Percentiles rank a stretch among this genome's conserved stretches.
phyloP scores from a whole-genome alignment of 1,140 invertebrate species.

The Xylocopa sonorina region DNA sequence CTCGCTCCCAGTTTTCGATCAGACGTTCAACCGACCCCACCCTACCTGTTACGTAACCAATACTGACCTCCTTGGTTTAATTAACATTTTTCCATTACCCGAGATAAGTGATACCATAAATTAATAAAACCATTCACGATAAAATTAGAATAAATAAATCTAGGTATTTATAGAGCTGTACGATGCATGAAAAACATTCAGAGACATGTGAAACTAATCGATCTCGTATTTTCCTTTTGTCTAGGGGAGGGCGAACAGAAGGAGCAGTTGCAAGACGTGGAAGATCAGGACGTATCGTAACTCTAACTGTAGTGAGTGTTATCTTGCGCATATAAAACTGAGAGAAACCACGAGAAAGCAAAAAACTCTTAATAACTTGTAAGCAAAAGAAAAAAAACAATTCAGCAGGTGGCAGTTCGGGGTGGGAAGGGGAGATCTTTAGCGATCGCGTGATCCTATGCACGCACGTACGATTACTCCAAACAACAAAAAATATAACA shows the following conservation, averaged over 20 bases:
- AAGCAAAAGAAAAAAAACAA: constrained; percentile 81
- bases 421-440: constrained; percentile 75
- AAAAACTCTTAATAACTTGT: constrained; percentile 82
- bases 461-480: constrained; percentile 75
- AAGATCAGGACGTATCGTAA: constrained; percentile 97
- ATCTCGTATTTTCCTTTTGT: constrained; percentile 58
- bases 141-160: too few relatives aligned
- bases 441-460: constrained; percentile 77
- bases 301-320: constrained; percentile 82
- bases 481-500: constrained; percentile 70
- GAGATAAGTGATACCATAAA: too few relatives aligned
- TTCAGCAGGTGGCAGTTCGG: constrained; percentile 76
- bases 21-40: not conserved
- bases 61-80: too few relatives aligned
- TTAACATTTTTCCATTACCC: too few relatives aligned
- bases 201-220: too few relatives aligned
- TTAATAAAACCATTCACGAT: too few relatives aligned
- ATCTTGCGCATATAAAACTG: constrained; percentile 80
- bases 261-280: constrained; percentile 94
- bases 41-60: not conserved
- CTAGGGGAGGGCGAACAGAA: constrained; percentile 93
- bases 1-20: not conserved
- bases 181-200: too few relatives aligned
- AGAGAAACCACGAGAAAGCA: constrained; percentile 75
- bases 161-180: too few relatives aligned